Percentiles rank a stretch among this genome's conserved stretches.
phyloP scores from a whole-genome alignment of 1,140 invertebrate genomes.

The Drosophila murphyi region DNA sequence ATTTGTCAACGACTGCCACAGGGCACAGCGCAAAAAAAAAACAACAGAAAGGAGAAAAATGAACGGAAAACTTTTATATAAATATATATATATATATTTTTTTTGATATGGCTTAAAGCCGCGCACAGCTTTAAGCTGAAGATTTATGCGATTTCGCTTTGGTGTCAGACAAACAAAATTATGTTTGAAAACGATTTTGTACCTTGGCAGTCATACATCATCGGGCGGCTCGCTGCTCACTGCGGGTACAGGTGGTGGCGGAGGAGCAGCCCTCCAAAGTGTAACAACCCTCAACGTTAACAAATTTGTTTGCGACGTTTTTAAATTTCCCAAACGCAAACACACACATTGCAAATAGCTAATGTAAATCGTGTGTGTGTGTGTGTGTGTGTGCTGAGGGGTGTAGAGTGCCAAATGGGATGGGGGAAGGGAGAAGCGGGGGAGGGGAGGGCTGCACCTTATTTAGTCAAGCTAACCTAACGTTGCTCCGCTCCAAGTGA shows the following conservation, averaged over 20 bases:
- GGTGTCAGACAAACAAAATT: constrained; percentile 81
- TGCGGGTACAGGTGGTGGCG: not conserved
- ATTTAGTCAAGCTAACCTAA: constrained; percentile 65
- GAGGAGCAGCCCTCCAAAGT: constrained; percentile 15
- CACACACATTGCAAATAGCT: constrained; percentile 47
- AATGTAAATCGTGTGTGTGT: constrained; percentile 72
- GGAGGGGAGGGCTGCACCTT: constrained; percentile 55
- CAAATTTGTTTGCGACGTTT: constrained; percentile 83
- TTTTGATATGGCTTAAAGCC: constrained; percentile 31
- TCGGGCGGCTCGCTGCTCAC: constrained; percentile 31
- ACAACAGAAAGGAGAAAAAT: not conserved
- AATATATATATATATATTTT: constrained; percentile 3
- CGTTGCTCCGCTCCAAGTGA: constrained; percentile 59
- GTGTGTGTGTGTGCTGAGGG: constrained; percentile 15
- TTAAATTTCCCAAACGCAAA: constrained; percentile 63
- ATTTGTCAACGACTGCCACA: constrained; percentile 81
- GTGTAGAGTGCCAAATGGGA: not conserved
- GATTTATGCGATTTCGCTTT: constrained; percentile 71
- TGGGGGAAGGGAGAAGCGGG: constrained; percentile 13
- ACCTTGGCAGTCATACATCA: constrained; percentile 80
- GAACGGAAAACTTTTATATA: not conserved
- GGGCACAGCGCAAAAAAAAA: constrained; percentile 17
- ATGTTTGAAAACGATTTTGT: constrained; percentile 79
- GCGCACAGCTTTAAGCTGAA: constrained; percentile 55
- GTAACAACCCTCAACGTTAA: constrained; percentile 75